Evolutionary conservation across 2,888 invertebrate genomes (phyloP), one percentile per base, ranked within the genome.

Genomic region (Trichopoda pennipes): DNA sequence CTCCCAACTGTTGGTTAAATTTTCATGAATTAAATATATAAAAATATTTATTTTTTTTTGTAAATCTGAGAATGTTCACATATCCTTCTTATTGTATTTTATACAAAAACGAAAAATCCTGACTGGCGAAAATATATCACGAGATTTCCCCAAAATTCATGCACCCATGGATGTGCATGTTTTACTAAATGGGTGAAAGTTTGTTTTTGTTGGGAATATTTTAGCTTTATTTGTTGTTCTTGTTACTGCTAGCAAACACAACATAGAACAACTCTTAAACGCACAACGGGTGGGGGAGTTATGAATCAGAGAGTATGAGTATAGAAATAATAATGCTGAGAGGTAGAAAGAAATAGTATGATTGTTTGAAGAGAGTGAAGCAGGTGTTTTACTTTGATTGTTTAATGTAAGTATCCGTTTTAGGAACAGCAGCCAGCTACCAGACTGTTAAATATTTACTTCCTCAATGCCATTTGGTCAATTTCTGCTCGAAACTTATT

Each of bases 361-460:
- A 49, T 56, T 63, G 53, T 64, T 63, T 49, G 49, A 23, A 44
- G 60, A 56, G 58, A 35, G 19, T 55, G 53, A 44, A 75, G 74
- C 82, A 82, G 82, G 82, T 81, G 81, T 81, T 68, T 76, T 69
- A 74, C 77, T 81, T 74, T 74, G 69, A 74, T 58, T 77, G 66
- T 55, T 73, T 68, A 51, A 58, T 44, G 53, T 72, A 60, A 16
- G 47, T 69, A 69, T 81, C 73, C 76, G 60, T 66, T 75, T 68
- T 35, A 51, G 51, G 19, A 72, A 66, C 73, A 77, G 60, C 68
- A 80, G 47, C 66, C 61, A 51, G 42, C 42, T n/a, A 44, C 56
- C 28, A 56, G 49, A 23, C 35, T 51, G 23, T 49, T 35, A 63
- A 42, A 63, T 63, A 47, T 55, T 28, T 64, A 64, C 58, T 73